Evolutionary conservation across 2,888 invertebrate genomes (phyloP), one percentile per base, ranked within the genome.

Genomic region (Pogonocherus hispidulus): DNA sequence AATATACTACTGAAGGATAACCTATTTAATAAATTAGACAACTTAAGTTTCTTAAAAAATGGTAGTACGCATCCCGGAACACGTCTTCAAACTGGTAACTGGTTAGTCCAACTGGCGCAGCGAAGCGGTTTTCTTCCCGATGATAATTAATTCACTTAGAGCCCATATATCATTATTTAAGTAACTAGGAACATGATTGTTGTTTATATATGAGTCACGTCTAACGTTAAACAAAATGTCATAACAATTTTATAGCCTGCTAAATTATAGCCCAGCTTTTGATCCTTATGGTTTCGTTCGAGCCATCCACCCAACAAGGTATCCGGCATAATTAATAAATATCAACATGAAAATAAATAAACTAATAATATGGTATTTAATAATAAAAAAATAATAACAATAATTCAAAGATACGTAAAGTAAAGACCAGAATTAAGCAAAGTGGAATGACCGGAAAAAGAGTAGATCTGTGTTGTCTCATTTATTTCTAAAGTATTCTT

Each of bases 141-240:
- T 44, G 23, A 16, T 57, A 57, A 57, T 57, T 57, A 57, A 57
- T 57, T 57, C 46, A 44, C 16, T 44, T 57, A 22, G 23, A 57
- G 56, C 57, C 46, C 44, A 46, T 57, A 44, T 23, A 57, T 57
- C 57, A 57, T 57, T 57, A 57, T 57, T 57, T 57, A 57, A 57
- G 23, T 18, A 57, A 46, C 57, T 57, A 27, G 46, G 27, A 57
- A 57, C 46, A 57, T 46, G 57, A 57, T 57, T 57, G 57, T 57
- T 57, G 57, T 57, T 44, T 57, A 56, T 46, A 32, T 11, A 57
- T 57, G 57, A 57, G 57, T 57, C 57, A 57, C 57, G 57, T 46
- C 23, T 57, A 23, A 57, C 23, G 57, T 57, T 57, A 57, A 44
- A 57, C 46, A 57, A 44, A 57, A 23, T 57, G 57, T 57, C 57